Base-by-base conservation (phyloP, 2,797 vertebrate species). In the Zalophus californianus region DNA sequence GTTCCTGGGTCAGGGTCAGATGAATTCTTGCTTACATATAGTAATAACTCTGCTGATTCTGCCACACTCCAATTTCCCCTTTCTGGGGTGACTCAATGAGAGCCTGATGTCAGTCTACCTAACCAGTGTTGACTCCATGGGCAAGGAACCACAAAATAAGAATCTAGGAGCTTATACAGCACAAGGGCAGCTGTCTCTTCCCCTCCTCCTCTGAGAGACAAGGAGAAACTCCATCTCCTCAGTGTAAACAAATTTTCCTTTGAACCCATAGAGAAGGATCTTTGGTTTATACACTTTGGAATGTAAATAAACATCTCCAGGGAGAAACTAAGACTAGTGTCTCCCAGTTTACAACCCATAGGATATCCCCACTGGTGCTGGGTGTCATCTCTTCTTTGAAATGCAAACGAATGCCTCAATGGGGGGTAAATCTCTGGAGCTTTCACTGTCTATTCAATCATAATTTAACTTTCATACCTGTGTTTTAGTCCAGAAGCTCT, bases 221-320 rank as follows among this genome's bases (percentile, higher is more conserved):
- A 60, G 25, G 7, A 92, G 32, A 54, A 94, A 84, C 7, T 84
- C 56, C 73, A 54, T 68, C 25, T 82, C 12, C 4, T 27, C 35
- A 10, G 23, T 14, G 27, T n/a, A 80, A 94, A 94, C 20, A 84
- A 32, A 32, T 80, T 94, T 91, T 86, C 41, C 58, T 52, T 41
- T 23, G 50, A 82, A 87, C 18, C 2, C 20, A 54, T 32, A 85
- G 12, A 15, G 52, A 48, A 70, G 21, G 21, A 78, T 84, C 14
- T 12, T 72, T n/a, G 8, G 5, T 58, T 77, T 21, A 75, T 29
- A 84, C 7, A 18, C 48, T 86, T 92, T 66, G 9, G 25, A 56
- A 89, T 41, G 21, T 48, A 90, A 79, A n/a, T 38, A 41, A 83
- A 1, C 9, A 25, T 66, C 38, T 85, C 27, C 13, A 64, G 18